Conservation (phyloP, 2,797 vertebrate genomes). For the Poeciliopsis presidionis region DNA sequence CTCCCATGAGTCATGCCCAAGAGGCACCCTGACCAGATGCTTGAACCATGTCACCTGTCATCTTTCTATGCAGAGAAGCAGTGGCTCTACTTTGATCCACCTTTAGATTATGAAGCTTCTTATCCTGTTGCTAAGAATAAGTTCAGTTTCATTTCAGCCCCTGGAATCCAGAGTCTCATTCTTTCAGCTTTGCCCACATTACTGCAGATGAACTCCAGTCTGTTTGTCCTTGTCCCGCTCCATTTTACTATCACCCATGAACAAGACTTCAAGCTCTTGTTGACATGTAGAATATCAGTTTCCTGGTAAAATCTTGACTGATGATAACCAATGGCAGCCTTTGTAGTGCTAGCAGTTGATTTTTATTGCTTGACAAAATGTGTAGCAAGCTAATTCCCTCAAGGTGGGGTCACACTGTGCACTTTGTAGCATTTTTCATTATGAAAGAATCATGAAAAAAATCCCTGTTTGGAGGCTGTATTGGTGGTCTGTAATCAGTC, state of each 20-base stretch:
- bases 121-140: not conserved
- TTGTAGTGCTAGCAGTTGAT: not conserved
- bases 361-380: not conserved
- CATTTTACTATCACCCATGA: not conserved
- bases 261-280: not conserved
- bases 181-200: not conserved
- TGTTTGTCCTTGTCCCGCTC: not conserved
- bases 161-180: not conserved
- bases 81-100: conserved; percentile 1
- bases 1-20: not conserved
- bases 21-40: not conserved
- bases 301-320: not conserved
- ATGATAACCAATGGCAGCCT: not conserved
- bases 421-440: not conserved
- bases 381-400: not conserved
- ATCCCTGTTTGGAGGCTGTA: not conserved
- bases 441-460: not conserved
- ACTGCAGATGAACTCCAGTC: not conserved
- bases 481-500: not conserved
- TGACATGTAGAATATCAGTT: not conserved
- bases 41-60: not conserved
- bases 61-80: not conserved
- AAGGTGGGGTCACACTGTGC: not conserved
- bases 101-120: not conserved
- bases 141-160: not conserved